Conservation (phyloP, 2,888 invertebrate genomes). For the Eupithecia insigniata region DNA sequence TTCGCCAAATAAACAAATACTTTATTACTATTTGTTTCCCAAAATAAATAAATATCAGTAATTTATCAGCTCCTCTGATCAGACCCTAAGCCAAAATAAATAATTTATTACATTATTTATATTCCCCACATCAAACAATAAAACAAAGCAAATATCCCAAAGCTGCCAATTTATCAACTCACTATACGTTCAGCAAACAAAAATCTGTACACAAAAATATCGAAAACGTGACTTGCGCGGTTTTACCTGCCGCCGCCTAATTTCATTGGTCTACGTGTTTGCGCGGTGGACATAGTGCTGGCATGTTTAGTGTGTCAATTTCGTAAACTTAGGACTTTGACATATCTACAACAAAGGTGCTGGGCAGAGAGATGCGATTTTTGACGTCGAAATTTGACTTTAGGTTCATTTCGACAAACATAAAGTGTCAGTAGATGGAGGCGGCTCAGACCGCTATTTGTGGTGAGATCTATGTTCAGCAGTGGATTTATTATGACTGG, state of each 20-base stretch:
- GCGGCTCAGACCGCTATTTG: too few species aligned
- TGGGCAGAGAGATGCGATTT: too few species aligned
- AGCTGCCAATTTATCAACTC: slow-evolving; percentile 35
- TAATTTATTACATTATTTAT: slow-evolving; percentile 15
- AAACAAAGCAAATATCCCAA: slow-evolving; percentile 14
- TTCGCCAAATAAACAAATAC: neutral
- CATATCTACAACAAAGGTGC: neutral
- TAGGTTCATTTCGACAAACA: neutral
- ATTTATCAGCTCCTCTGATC: neutral
- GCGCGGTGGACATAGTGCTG: neutral
- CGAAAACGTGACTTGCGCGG: slow-evolving; percentile 39
- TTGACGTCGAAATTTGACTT: neutral
- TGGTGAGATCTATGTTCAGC: too few species aligned
- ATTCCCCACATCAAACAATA: slow-evolving; percentile 13
- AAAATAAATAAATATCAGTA: neutral
- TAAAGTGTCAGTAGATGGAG: too few species aligned
- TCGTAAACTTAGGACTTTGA: too few species aligned
- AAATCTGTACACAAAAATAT: slow-evolving; percentile 39
- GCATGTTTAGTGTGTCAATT: neutral
- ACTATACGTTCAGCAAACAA: slow-evolving; percentile 30
- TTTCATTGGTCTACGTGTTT: slow-evolving; percentile 35
- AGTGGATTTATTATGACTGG: too few species aligned
- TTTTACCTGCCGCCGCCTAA: slow-evolving; percentile 36
- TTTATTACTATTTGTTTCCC: neutral
- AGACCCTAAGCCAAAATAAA: neutral